Evolutionary conservation across 2,888 invertebrate genomes (phyloP).

Genomic region (Ptilodon capucinus): DNA sequence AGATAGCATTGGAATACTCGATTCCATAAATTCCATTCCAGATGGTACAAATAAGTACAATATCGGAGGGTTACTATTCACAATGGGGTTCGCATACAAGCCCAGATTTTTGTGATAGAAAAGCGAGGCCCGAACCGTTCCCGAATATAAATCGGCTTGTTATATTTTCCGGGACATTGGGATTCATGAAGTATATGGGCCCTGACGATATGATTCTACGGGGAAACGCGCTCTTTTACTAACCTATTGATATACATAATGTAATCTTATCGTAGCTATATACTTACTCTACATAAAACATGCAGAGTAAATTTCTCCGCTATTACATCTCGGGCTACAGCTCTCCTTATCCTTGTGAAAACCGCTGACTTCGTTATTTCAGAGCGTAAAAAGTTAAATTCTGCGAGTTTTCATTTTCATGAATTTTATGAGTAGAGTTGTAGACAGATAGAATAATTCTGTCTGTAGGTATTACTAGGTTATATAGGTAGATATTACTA

Average conservation of each 20-base stretch:
- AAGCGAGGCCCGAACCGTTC: constrained; percentile 63
- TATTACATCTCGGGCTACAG: not conserved
- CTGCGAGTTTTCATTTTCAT: not conserved
- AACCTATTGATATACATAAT: not conserved
- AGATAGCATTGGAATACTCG: no score
- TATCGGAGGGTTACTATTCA: constrained; percentile 31
- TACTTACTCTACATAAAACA: not conserved
- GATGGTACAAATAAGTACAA: constrained; percentile 36
- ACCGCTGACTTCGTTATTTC: constrained; percentile 2
- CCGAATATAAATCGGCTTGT: constrained; percentile 81
- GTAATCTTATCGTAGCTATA: not conserved
- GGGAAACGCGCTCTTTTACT: constrained; percentile 42
- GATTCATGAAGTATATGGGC: constrained; percentile 78
- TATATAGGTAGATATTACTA: no score
- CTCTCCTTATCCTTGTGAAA: not conserved
- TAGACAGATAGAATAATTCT: no score
- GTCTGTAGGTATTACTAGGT: no score
- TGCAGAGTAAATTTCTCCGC: not conserved
- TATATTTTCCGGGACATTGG: constrained; percentile 81
- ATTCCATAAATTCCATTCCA: constrained; percentile 32
- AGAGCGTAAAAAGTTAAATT: constrained; percentile 7
- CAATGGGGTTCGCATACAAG: constrained; percentile 46
- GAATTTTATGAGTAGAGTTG: not conserved
- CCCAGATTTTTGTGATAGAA: constrained; percentile 75
- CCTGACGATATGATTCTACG: constrained; percentile 63